These are phyloP conservation scores for Rhogogaster chlorosoma DNA, from an alignment of 2,888 invertebrate genomes.

Conservation along the genomic window DNA sequence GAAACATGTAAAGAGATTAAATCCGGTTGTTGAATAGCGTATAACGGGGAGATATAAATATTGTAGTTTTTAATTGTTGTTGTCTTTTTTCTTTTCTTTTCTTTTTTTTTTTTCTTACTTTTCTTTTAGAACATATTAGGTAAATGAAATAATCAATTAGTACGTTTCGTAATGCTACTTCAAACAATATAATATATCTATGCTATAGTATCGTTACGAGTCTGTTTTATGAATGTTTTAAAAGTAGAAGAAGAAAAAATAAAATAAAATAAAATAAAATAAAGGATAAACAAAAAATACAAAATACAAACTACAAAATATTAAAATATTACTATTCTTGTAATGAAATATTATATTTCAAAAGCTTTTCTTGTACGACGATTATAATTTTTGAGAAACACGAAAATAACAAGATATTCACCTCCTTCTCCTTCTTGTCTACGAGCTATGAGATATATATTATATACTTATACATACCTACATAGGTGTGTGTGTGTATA, in stretches of 20 bases:
- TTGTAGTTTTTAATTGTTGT: constrained; percentile 2
- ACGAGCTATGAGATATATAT: background rate
- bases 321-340: constrained; percentile 41
- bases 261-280: constrained; percentile 51
- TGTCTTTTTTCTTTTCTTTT: constrained; percentile 17
- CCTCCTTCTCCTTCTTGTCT: background rate
- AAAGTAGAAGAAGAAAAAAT: constrained; percentile 50
- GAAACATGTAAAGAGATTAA: background rate
- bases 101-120: background rate
- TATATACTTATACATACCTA: background rate
- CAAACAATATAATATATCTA: constrained; percentile 27
- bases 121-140: background rate
- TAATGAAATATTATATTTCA: constrained; percentile 22
- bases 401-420: background rate
- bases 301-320: constrained; percentile 2
- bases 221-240: constrained; percentile 39
- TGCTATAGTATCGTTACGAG: constrained; percentile 30
- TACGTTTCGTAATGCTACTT: constrained; percentile 13
- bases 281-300: background rate
- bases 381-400: background rate
- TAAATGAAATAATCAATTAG: constrained; percentile 7
- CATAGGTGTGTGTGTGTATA: background rate
- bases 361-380: constrained; percentile 6
- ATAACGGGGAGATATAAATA: constrained; percentile 22
- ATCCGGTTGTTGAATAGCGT: background rate